These are phyloP conservation scores for Naso thynnoides DNA, from an alignment of 2,797 vertebrate species.

Conservation along the genomic window DNA sequence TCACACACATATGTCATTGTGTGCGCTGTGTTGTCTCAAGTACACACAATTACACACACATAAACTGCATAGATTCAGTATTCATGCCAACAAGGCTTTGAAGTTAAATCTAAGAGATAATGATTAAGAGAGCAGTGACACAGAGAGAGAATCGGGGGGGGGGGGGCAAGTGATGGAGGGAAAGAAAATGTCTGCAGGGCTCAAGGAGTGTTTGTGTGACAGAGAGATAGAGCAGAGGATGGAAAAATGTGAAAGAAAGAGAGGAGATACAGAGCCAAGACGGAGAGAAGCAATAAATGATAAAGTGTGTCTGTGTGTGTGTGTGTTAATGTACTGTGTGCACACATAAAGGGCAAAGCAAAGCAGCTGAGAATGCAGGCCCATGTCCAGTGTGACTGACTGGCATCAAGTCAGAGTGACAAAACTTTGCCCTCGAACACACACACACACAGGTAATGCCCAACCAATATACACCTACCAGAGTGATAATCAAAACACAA, in stretches of 20 bases:
- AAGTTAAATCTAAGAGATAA: constrained; percentile 51
- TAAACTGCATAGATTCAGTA: constrained; percentile 22
- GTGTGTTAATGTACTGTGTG: constrained; percentile 16
- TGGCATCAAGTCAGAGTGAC: constrained; percentile 40
- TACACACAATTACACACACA: constrained; percentile 19
- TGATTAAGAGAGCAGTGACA: constrained; percentile 46
- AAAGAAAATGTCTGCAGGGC: constrained; percentile 67
- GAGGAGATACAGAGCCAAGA: constrained; percentile 22
- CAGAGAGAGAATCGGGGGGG: constrained; percentile 60
- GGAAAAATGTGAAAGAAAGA: constrained; percentile 39
- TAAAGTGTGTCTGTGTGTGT: constrained; percentile 21
- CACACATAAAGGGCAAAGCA: constrained; percentile 39
- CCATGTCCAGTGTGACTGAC: constrained; percentile 56
- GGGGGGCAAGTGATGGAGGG: constrained; percentile 45
- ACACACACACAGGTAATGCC: constrained; percentile 5
- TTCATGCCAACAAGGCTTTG: constrained; percentile 51
- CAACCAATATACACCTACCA: background rate
- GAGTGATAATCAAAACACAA: background rate
- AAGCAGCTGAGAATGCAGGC: constrained; percentile 78
- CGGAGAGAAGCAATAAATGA: constrained; percentile 21
- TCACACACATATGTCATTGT: background rate
- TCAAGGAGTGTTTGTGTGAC: constrained; percentile 48
- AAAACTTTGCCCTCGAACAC: constrained; percentile 51
- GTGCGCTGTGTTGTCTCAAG: constrained; percentile 12
- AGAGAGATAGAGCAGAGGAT: constrained; percentile 34